A percentile compares a stretch with the other conserved stretches of the same genome.
Conservation (phyloP, 2,113 vertebrate genomes). For the Camelus bactrianus region DNA sequence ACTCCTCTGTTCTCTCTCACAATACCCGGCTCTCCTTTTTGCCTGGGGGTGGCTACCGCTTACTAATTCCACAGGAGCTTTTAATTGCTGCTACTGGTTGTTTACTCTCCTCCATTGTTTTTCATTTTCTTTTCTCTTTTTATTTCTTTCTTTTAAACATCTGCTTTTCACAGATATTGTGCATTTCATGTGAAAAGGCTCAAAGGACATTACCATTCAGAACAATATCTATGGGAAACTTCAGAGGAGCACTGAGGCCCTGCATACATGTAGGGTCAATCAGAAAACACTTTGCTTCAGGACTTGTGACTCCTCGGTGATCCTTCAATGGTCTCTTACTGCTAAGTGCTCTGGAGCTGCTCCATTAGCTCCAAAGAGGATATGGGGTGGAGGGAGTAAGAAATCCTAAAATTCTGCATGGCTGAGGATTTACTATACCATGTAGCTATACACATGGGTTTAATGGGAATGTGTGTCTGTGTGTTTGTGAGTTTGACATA, state of each 20-base stretch:
- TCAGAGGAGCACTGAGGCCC: not conserved
- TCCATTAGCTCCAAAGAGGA: not conserved
- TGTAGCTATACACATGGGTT: not conserved
- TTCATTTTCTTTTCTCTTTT: not conserved
- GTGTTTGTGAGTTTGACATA: not conserved
- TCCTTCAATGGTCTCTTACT: not conserved
- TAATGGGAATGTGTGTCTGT: not conserved
- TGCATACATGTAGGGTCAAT: accelerated
- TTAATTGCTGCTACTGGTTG: not conserved
- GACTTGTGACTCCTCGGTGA: not conserved
- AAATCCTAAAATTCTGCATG: not conserved
- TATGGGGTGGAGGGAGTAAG: not conserved
- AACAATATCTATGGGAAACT: not conserved
- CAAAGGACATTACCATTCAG: not conserved
- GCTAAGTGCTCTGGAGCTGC: not conserved
- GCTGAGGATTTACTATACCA: not conserved
- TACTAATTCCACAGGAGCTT: not conserved
- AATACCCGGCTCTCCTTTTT: not conserved
- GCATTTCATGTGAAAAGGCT: not conserved
- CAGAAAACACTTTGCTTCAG: not conserved
- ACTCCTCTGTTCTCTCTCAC: not conserved
- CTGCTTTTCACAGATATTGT: not conserved
- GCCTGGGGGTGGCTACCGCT: not conserved
- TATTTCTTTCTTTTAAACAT: not conserved
- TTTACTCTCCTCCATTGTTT: not conserved